Evolutionary conservation across 2,797 vertebrate species (phyloP), one percentile per base, ranked within the genome.

Genomic region (Perodicticus potto): DNA sequence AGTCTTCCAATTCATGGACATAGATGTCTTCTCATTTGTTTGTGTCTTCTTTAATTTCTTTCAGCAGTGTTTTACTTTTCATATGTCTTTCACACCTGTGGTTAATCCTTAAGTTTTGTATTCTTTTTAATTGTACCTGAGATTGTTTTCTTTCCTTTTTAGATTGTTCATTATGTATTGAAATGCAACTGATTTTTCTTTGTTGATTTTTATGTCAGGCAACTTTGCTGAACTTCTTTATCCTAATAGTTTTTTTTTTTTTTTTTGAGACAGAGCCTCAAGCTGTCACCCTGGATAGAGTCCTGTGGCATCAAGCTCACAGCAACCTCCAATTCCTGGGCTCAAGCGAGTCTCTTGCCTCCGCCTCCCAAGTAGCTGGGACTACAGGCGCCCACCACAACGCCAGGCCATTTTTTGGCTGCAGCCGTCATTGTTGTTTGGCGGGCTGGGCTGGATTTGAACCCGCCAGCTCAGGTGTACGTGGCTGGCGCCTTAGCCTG

Each of bases 131-230:
- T 61, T 77, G 1, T 76, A 83, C 77, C 45, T 78, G 63, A 25
- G 16, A 82, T 91, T 49, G 4, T 86, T 90, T 81, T 63, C 34
- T 82, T 76, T 67, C 45, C 40, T 77, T 70, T 76, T 91, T 13
- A 40, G 53, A 55, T 57, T 84, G 27, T 63, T 89, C 10, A 32
- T 25, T 59, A n/a, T 70, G 7, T 72, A 34, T 34, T 77, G 53
- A 83, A 87, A 87, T 63, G 22, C 29, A 72, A 65, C 19, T 72
- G 27, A 77, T 77, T 69, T 86, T 86, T 93, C 32, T 80, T n/a
- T 34, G 19, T 61, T 82, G 17, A 59, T 76, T 93, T 65, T 93
- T 81, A 20, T 89, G 23, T 69, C 2, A 9, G 43, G 3, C 55
- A 74, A 32, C 43, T 89, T 84, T 85, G 69, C 49, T 70, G 63